Evolutionary conservation across 2,113 vertebrate species (phyloP).

Genomic region (Turnix velox): DNA sequence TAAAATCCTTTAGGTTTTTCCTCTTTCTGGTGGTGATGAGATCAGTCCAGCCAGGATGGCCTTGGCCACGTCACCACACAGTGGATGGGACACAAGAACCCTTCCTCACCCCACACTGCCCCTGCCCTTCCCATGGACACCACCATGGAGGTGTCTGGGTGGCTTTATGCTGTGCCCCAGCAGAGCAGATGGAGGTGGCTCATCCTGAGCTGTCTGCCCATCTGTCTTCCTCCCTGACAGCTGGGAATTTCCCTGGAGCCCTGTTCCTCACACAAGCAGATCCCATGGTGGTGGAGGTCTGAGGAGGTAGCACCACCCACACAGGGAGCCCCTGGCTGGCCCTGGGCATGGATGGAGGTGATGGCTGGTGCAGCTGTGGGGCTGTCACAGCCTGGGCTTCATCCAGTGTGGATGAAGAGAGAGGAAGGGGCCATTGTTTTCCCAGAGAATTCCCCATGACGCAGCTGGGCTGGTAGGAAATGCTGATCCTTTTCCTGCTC

Average conservation of each 20-base stretch:
- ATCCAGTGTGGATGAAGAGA: background rate
- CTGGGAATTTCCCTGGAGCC: background rate
- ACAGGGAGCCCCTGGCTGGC: fast-evolving
- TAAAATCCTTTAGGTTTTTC: background rate
- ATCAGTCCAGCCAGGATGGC: background rate
- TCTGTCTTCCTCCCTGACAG: background rate
- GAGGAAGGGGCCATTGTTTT: constrained; percentile 52
- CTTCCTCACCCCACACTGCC: too few relatives aligned
- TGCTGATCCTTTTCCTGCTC: constrained; percentile 23
- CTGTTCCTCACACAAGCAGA: fast-evolving
- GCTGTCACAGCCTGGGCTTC: background rate
- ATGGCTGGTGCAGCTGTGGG: background rate
- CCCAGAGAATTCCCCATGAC: background rate
- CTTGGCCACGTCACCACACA: fast-evolving
- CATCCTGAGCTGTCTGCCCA: background rate
- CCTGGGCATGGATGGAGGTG: background rate
- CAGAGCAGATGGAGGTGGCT: background rate
- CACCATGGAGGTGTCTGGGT: background rate
- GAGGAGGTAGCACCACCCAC: background rate
- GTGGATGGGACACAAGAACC: background rate
- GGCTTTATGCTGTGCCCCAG: background rate
- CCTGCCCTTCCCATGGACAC: background rate
- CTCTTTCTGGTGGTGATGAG: background rate
- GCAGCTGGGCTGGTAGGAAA: constrained; percentile 7
- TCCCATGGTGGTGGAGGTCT: background rate